Base-by-base conservation (phyloP, 2,113 vertebrate genomes). In the Jaculus jaculus region DNA sequence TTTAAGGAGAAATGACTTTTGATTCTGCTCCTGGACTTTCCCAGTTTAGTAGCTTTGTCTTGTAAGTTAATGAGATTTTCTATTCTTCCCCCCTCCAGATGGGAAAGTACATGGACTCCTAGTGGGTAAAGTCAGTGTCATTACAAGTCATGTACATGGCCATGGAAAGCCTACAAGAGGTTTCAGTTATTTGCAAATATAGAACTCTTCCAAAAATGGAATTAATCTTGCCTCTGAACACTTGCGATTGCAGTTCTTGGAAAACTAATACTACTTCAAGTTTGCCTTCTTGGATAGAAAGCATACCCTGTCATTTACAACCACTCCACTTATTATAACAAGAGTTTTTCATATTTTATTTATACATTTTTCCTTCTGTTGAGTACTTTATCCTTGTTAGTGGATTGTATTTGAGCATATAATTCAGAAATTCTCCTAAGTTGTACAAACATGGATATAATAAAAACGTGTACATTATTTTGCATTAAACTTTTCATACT, bases 331-430 rank as follows among this genome's bases (percentile, higher is more conserved):
- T 80, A 5, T 90, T 79, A 65, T 51, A 81, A 77, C 21, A 66
- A 75, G 69, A 73, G 20, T 18, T 39, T 73, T 75, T 73, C 78
- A 60, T 74, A 80, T 81, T 79, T 8, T 42, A 39, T 68, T 42
- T 60, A 63, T 42, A 6, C 32, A 23, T 63, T 75, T 87, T 84
- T 72, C 86, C 84, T 85, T 94, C 61, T 93, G 47, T 96, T 92
- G 58, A 94, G 92, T 92, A 93, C 86, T 95, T 96, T 96, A 94
- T 92, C 66, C 72, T 77, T 93, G 92, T 88, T 85, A 92, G 30
- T 77, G 34, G 87, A 1, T 75, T 73, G 66, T 72, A 95, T 94
- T 96, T 90, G 75, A 68, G 34, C 42, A 84, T 89, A 39, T 93
- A 95, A 84, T 88, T 88, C 78, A 84, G 94, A 47, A 47, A 75